Conservation (phyloP, 2,797 vertebrate genomes). For the Dendrocincla fuliginosa region DNA sequence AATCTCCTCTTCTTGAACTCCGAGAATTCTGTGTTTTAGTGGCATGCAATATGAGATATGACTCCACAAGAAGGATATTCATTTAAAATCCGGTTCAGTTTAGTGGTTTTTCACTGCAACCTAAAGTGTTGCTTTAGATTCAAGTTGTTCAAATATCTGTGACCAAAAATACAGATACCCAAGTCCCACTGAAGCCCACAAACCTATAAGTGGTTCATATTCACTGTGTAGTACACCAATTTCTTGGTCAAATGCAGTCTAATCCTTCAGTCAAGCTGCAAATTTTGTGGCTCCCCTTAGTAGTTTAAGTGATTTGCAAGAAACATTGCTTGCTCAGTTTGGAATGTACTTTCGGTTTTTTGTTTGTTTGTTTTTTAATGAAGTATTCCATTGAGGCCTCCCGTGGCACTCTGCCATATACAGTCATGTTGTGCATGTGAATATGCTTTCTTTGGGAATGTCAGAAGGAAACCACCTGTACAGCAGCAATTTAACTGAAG, state of each 20-base stretch:
- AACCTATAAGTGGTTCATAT: neutral
- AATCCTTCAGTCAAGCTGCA: neutral
- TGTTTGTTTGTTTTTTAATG: slow-evolving; percentile 15
- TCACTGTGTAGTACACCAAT: neutral
- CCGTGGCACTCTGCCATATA: neutral
- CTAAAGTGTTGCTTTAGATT: neutral
- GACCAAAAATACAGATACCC: neutral
- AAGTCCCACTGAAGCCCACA: neutral
- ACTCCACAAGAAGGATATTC: neutral
- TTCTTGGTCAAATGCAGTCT: neutral
- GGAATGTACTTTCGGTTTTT: neutral
- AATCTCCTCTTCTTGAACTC: neutral
- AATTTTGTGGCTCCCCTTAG: neutral
- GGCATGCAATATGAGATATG: neutral
- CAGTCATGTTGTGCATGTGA: neutral
- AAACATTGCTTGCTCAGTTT: neutral
- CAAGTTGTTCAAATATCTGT: neutral
- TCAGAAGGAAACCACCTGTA: neutral
- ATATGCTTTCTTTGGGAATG: neutral
- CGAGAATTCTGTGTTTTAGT: neutral
- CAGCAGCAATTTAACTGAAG: neutral
- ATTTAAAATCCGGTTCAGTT: neutral
- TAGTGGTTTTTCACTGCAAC: neutral
- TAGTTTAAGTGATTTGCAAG: neutral
- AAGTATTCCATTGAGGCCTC: neutral